phyloP scores from a whole-genome alignment of 2,888 invertebrate genomes.

The Euzetes globulus region DNA sequence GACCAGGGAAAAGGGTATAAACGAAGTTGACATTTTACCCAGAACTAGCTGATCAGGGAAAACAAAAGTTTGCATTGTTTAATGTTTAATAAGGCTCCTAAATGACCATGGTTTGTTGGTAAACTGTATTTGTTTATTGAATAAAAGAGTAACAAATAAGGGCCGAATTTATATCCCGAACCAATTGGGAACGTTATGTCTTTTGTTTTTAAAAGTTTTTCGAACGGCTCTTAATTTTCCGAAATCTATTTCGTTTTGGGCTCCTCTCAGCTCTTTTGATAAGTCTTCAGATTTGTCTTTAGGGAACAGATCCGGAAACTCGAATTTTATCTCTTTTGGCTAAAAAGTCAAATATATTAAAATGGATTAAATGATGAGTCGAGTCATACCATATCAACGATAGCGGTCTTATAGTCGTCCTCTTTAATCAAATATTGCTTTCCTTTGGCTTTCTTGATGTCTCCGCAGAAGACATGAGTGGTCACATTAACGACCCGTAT shows the following conservation, averaged over 20 bases:
- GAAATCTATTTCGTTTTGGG: conserved; percentile 58
- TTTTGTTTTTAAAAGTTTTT: not conserved
- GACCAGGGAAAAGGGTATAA: too few species aligned
- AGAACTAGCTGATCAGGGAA: too few species aligned
- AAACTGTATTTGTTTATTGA: not conserved
- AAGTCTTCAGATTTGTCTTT: conserved; percentile 47
- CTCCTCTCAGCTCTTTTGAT: conserved; percentile 56
- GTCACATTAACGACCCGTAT: conserved; percentile 68
- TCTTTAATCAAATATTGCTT: conserved; percentile 66
- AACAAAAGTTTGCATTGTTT: too few species aligned
- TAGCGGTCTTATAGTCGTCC: conserved; percentile 72
- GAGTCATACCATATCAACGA: conserved; percentile 56
- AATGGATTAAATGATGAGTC: not conserved
- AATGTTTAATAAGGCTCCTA: too few species aligned
- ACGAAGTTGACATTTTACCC: too few species aligned
- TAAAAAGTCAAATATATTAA: not conserved
- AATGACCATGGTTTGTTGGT: too few species aligned
- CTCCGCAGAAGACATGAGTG: conserved; percentile 58
- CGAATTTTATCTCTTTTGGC: conserved; percentile 62
- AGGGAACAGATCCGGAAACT: conserved; percentile 66
- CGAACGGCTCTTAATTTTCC: conserved; percentile 46
- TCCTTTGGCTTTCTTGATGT: conserved; percentile 54
- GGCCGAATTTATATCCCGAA: conserved; percentile 39
- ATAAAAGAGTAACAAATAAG: not conserved
- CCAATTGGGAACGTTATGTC: conserved; percentile 42